Percentiles rank a stretch among this genome's conserved stretches.
Evolutionary conservation across 2,113 vertebrate genomes (phyloP).

Genomic region (Hyaena hyaena): DNA sequence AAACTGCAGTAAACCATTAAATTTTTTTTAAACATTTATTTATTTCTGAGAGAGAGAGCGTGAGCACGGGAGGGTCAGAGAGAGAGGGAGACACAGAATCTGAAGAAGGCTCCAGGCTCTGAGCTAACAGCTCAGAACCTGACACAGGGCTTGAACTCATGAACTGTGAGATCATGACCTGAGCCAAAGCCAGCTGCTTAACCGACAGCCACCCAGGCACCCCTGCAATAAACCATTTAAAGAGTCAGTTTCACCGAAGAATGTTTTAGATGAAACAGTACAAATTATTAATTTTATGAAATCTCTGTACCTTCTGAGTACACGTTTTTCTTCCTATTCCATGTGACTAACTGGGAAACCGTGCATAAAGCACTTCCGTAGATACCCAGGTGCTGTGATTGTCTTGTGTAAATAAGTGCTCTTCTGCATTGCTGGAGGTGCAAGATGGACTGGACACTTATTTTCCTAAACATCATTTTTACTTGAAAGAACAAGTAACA

Average conservation of each 20-base stretch:
- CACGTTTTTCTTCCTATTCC: not conserved
- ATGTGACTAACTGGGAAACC: not conserved
- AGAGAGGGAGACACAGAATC: too few species aligned
- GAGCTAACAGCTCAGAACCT: too few species aligned
- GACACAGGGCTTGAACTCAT: too few species aligned
- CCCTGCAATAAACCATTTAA: not conserved
- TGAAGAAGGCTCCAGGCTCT: too few species aligned
- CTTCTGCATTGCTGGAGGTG: not conserved
- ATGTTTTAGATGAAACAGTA: conserved; percentile 17
- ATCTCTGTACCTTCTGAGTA: not conserved
- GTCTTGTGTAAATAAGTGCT: not conserved
- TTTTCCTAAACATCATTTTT: conserved; percentile 24
- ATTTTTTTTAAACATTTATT: too few species aligned
- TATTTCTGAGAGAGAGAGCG: too few species aligned
- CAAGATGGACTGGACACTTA: not conserved
- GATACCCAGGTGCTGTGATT: not conserved
- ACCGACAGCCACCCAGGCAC: too few species aligned
- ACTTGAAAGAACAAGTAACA: conserved; percentile 52
- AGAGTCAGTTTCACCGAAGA: not conserved
- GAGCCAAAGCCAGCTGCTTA: too few species aligned
- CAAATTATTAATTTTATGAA: conserved; percentile 5
- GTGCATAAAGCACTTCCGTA: not conserved
- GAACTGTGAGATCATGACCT: too few species aligned
- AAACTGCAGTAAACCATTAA: not conserved
- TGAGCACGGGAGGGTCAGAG: too few species aligned